Evolutionary conservation across 2,888 invertebrate species (phyloP).

Genomic region (Leucoma salicis): DNA sequence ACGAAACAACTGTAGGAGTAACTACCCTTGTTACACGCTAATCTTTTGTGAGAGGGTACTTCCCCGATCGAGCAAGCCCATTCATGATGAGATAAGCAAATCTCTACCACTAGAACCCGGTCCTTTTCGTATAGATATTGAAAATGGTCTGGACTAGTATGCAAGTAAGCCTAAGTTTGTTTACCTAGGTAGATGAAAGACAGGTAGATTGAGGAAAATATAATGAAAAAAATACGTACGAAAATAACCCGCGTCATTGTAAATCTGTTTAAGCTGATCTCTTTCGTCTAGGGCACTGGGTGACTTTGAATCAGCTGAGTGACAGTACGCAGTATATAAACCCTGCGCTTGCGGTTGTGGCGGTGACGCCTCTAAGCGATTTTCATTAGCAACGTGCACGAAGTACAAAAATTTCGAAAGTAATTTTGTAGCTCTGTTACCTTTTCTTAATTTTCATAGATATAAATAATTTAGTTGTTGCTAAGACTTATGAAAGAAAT

Average conservation of each 20-base stretch:
- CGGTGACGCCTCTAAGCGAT: conserved; percentile 46
- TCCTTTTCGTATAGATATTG: too few relatives aligned
- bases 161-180: too few relatives aligned
- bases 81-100: too few relatives aligned
- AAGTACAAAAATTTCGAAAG: conserved; percentile 61
- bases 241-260: conserved; percentile 64
- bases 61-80: too few relatives aligned
- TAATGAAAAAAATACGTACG: conserved; percentile 50
- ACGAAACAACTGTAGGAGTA: too few relatives aligned
- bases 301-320: conserved; percentile 42
- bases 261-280: conserved; percentile 20
- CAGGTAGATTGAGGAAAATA: too few relatives aligned
- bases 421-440: conserved; percentile 21
- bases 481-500: background rate
- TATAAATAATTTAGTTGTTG: conserved; percentile 5
- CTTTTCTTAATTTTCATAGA: conserved; percentile 13
- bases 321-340: conserved; percentile 56
- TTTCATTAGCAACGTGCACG: conserved; percentile 66
- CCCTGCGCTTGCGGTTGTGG: conserved; percentile 53
- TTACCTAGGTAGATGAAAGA: too few relatives aligned
- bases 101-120: too few relatives aligned
- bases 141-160: too few relatives aligned
- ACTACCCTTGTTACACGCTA: too few relatives aligned
- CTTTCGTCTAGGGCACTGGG: conserved; percentile 33
- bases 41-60: too few relatives aligned